These are phyloP conservation scores for Dryocosmus kuriphilus DNA, from an alignment of 2,888 invertebrate species.

Conservation along the genomic window DNA sequence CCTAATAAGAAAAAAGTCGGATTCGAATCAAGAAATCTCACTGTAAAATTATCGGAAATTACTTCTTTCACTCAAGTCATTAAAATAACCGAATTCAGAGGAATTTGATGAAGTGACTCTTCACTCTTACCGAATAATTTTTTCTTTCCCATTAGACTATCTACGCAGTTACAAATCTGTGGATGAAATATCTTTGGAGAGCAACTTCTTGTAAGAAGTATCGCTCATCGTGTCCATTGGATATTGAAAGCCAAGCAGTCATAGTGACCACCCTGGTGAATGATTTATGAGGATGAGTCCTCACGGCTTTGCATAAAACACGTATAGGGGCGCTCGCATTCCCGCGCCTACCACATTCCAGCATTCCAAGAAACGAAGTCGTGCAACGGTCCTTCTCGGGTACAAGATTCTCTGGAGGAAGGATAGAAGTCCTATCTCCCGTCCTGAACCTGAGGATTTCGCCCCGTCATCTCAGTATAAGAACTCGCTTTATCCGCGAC, in stretches of 20 bases:
- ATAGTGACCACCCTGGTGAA: constrained; percentile 55
- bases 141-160: neutral
- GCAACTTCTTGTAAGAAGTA: constrained; percentile 15
- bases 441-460: constrained; percentile 54
- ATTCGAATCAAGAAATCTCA: neutral
- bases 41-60: neutral
- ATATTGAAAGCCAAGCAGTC: constrained; percentile 45
- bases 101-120: too few species aligned
- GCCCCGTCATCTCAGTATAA: constrained; percentile 67
- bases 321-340: constrained; percentile 54
- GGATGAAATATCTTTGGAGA: neutral
- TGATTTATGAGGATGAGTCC: constrained; percentile 56
- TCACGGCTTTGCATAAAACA: constrained; percentile 57
- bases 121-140: too few species aligned
- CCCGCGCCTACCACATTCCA: constrained; percentile 45
- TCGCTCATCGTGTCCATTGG: constrained; percentile 47
- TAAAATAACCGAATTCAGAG: too few species aligned
- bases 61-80: too few species aligned
- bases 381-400: constrained; percentile 53
- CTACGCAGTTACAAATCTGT: neutral
- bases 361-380: constrained; percentile 54
- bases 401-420: constrained; percentile 52
- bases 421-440: constrained; percentile 48
- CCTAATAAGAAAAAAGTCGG: neutral
- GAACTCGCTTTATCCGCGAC: constrained; percentile 64